Evolutionary conservation across 1,140 invertebrate species (phyloP).

Genomic region (Danaus plexippus): DNA sequence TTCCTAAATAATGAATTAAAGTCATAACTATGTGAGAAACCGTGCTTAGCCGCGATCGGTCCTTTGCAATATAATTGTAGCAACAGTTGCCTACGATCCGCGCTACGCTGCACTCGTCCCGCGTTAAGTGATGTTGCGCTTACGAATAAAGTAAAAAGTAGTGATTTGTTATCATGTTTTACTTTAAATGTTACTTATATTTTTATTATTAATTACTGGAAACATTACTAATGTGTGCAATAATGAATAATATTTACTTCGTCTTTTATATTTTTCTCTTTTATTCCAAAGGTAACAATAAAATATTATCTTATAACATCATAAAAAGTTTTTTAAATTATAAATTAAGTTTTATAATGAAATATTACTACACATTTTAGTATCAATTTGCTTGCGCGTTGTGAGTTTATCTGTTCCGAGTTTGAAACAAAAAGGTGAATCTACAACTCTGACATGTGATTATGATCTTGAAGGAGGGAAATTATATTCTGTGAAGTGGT

Average conservation of each 20-base stretch:
- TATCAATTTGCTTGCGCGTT: conserved; percentile 49
- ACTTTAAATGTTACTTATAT: conserved; percentile 8
- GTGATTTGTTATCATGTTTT: too few species aligned
- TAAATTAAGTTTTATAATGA: neutral
- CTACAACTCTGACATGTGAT: conserved; percentile 58
- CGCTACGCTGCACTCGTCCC: conserved; percentile 41
- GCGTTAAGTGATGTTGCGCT: neutral
- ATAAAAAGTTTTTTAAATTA: too few species aligned
- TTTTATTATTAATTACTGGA: neutral
- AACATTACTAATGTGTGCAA: too few species aligned
- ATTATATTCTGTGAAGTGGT: conserved; percentile 87
- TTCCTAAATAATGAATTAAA: too few species aligned
- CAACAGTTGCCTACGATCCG: conserved; percentile 56
- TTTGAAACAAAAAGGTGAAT: conserved; percentile 51
- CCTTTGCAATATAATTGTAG: conserved; percentile 13
- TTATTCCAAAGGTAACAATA: conserved; percentile 24
- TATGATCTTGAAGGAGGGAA: conserved; percentile 71
- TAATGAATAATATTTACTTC: too few species aligned
- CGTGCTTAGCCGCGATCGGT: conserved; percentile 21
- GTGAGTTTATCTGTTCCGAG: conserved; percentile 48
- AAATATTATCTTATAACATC: too few species aligned
- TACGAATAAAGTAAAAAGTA: too few species aligned
- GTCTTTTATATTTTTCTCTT: conserved; percentile 15
- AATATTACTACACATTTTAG: conserved; percentile 26
- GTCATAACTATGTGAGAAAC: conserved; percentile 12